Evolutionary conservation across 64 coral and sea anemone genomes (phyloP).

Genomic region (Stichodactyla helianthus): DNA sequence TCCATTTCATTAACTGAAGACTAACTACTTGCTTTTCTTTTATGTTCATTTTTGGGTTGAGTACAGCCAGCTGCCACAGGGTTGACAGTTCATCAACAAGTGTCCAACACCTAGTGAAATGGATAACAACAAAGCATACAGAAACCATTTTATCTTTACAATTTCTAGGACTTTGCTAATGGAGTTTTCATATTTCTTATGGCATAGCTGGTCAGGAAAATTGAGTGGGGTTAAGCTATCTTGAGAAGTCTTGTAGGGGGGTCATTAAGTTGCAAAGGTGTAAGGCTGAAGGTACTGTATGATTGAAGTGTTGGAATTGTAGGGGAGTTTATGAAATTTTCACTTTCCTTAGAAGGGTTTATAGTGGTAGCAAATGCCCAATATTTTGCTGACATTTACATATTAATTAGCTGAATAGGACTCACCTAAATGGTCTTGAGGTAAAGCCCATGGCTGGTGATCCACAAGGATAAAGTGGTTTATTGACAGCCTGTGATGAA

Average conservation of each 20-base stretch:
- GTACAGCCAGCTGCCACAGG: slow-evolving; percentile 45
- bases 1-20: slow-evolving; percentile 40
- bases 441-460: slow-evolving; percentile 49
- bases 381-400: no score
- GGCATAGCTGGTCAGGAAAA: no score
- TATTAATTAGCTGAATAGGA: neutral
- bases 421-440: slow-evolving; percentile 40
- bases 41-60: slow-evolving; percentile 17
- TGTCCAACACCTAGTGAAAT: slow-evolving; percentile 22
- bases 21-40: slow-evolving; percentile 19
- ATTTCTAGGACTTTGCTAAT: no score
- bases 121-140: neutral
- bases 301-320: no score
- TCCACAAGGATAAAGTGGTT: slow-evolving; percentile 15
- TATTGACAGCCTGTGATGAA: neutral
- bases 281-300: no score
- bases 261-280: no score
- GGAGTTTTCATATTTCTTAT: no score
- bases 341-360: no score
- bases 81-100: slow-evolving; percentile 37
- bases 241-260: no score
- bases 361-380: no score
- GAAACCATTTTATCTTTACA: neutral
- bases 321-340: no score
- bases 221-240: no score